Evolutionary conservation across 2,888 invertebrate species (phyloP).

Genomic region (Leptinotarsa peninsularis): DNA sequence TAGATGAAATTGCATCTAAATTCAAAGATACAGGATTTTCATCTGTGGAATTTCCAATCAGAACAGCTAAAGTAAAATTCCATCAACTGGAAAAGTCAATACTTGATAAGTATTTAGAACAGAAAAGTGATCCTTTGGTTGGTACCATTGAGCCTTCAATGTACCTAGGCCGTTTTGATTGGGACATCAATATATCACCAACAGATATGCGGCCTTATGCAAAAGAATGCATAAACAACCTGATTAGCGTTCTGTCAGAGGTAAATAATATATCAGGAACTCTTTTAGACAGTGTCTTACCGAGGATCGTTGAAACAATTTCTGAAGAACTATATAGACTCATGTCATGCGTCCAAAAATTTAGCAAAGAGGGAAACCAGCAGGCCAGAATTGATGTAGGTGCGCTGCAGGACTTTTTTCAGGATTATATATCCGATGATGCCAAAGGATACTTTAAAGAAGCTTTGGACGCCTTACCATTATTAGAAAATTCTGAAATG

Average conservation of each 20-base stretch:
- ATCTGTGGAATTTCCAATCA: conserved; percentile 75
- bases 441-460: conserved; percentile 78
- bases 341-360: conserved; percentile 81
- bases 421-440: conserved; percentile 66
- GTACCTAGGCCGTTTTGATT: conserved; percentile 91
- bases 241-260: conserved; percentile 83
- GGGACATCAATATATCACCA: conserved; percentile 82
- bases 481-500: conserved; percentile 70
- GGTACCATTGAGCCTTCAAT: conserved; percentile 97
- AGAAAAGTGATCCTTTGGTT: conserved; percentile 92
- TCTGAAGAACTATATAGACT: conserved; percentile 92
- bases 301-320: conserved; percentile 89
- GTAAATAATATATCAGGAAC: conserved; percentile 83
- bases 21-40: conserved; percentile 81
- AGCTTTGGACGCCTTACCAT: conserved; percentile 82
- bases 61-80: conserved; percentile 75
- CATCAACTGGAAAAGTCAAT: conserved; percentile 73
- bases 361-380: conserved; percentile 77
- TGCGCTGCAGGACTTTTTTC: conserved; percentile 75
- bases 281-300: conserved; percentile 78
- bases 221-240: conserved; percentile 86
- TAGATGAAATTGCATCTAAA: conserved; percentile 77
- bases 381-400: conserved; percentile 85
- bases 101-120: conserved; percentile 86
- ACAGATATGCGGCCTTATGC: conserved; percentile 88